Base-by-base conservation (phyloP, 2,113 vertebrate genomes). In the Tamias sibiricus region DNA sequence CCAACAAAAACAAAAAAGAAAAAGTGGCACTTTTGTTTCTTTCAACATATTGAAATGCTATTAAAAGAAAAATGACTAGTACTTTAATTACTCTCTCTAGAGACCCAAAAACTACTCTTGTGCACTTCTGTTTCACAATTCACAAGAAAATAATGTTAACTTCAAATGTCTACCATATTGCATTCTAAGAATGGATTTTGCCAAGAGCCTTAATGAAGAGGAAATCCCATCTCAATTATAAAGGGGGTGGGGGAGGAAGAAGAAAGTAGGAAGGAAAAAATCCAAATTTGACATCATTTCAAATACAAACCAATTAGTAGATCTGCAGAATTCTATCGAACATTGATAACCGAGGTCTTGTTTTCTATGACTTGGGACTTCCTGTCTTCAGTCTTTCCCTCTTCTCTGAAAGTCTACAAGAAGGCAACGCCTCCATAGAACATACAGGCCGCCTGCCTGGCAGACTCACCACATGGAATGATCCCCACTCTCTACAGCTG, bases 401-500 rank as follows among this genome's bases (percentile, higher is more conserved):
- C 66, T 35, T 32, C 3, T 32, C 72, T 69, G 12, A 26, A 35
- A 14, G 71, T 85, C 54, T 6, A 10, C n/a, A 12, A 0, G 1
- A 35, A 59, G 32, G 8, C 17, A 32, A 24, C 40, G 1, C 1
- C 16, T 75, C 64, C 10, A 0, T 16, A 22, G 17, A 24, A 54
- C 74, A 5, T 3, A 22, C 54, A 8, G 12, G 42, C 32, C 3
- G 4, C 40, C 30, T 9, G 22, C 20, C 17, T 11, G 66, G 42
- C 72, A 95, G 49, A 17, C 42, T 68, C 59, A 4, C 0, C 69
- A 86, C 77, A 5, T 52, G 80, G 80, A 88, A 69, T 10, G 19
- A 30, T 35, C 8, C 12, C 0, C 69, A 49, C 92, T 42, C 14
- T 35, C 75, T 98, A 80, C 93, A 95, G 96, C 93, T 96, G 80